Evolutionary conservation across 23 tunicate genomes (phyloP), one percentile per base, ranked within the genome.

Genomic region (Botrylloides violaceus): DNA sequence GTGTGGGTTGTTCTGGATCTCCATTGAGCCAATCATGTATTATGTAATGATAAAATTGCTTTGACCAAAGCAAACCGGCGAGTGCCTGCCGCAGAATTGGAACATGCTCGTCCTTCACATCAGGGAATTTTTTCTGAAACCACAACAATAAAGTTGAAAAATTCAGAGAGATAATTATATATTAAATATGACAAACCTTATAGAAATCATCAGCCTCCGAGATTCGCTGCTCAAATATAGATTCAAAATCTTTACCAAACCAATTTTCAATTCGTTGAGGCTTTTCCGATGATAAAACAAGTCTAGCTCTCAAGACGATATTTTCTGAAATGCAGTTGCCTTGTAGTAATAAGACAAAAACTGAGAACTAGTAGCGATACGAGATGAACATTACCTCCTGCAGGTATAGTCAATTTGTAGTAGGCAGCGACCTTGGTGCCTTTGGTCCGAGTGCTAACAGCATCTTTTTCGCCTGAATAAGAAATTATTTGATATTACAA

Each of bases 341-440:
- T n/a, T n/a, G n/a, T n/a, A n/a, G n/a, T n/a, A n/a, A 34, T 59
- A 62, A 24, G 59, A 6, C 19, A n/a, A n/a, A n/a, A n/a, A n/a
- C n/a, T n/a, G n/a, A n/a, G n/a, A n/a, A n/a, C n/a, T n/a, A n/a
- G n/a, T n/a, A n/a, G n/a, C n/a, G n/a, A n/a, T n/a, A n/a, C n/a
- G n/a, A n/a, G n/a, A n/a, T n/a, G n/a, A n/a, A n/a, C n/a, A n/a
- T 66, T 49, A 81, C 96, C 84, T 72, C 96, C 96, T 29, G 96
- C 79, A 29, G 83, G 79, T 6, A 88, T 49, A 2, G 80, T 77
- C 22, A 88, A 70, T 4, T 73, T 79, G 60, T 88, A 88, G 58
- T 82, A 65, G 3, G 84, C 96, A 34, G 87, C 96, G 19, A 73
- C 84, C 66, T 88, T 88, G n/a, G 96, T 88, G 35, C 96, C 96